Percentiles rank a stretch among this genome's conserved stretches.
These are phyloP conservation scores for Serranus cabrilla DNA, from an alignment of 2,797 vertebrate species.

Conservation along the genomic window DNA sequence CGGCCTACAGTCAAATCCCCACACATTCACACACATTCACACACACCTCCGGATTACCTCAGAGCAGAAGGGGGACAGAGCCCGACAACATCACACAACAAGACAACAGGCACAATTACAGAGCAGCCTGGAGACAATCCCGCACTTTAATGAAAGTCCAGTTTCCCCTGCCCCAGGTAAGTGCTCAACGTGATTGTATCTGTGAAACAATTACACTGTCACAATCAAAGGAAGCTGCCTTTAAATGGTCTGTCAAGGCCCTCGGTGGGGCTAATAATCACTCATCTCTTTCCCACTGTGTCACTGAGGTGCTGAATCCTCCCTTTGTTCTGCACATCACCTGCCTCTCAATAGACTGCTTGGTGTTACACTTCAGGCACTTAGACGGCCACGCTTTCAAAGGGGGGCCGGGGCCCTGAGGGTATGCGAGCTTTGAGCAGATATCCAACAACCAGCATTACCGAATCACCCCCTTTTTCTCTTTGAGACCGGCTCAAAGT, in stretches of 20 bases:
- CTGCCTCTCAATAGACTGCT: conserved; percentile 89
- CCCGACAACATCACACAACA: conserved; percentile 80
- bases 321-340: conserved; percentile 90
- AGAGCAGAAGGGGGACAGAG: conserved; percentile 59
- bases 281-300: conserved; percentile 89
- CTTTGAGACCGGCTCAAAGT: conserved; percentile 22
- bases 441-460: conserved; percentile 70
- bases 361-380: conserved; percentile 88
- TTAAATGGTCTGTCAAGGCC: conserved; percentile 87
- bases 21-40: conserved; percentile 34
- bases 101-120: conserved; percentile 85
- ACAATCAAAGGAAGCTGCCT: conserved; percentile 91
- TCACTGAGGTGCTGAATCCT: conserved; percentile 86
- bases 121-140: conserved; percentile 85
- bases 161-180: conserved; percentile 89
- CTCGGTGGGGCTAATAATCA: conserved; percentile 87
- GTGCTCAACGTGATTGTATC: conserved; percentile 87
- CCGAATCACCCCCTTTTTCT: conserved; percentile 46
- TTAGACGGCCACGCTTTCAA: conserved; percentile 85
- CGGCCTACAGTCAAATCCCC: conserved; percentile 53
- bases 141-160: conserved; percentile 90
- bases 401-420: conserved; percentile 67
- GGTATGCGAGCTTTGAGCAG: conserved; percentile 72
- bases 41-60: conserved; percentile 67
- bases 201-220: conserved; percentile 92